These are phyloP conservation scores for Haliaeetus leucogaster DNA, from an alignment of 2,113 vertebrate species.

Conservation along the genomic window DNA sequence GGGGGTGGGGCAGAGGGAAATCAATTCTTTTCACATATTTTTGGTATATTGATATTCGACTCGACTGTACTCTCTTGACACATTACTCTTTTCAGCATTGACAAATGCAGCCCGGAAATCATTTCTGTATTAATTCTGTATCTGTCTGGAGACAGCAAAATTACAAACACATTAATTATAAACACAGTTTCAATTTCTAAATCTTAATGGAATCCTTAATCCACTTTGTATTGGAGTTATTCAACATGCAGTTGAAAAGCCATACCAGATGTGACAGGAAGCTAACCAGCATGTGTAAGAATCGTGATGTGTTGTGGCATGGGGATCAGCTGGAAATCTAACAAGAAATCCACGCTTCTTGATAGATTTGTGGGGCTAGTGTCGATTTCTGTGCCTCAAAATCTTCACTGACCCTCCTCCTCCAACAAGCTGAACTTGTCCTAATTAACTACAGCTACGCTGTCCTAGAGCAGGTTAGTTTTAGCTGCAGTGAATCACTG, in stretches of 20 bases:
- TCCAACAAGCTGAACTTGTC: neutral
- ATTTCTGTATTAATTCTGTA: neutral
- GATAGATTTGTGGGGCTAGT: no score
- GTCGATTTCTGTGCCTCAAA: no score
- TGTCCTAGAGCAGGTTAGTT: neutral
- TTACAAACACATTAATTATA: neutral
- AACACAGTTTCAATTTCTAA: neutral
- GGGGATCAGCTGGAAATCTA: neutral
- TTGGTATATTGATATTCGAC: neutral
- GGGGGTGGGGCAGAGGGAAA: no score
- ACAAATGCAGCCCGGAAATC: neutral
- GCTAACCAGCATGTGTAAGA: rapidly evolving
- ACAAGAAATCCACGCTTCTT: neutral
- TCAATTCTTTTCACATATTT: rapidly evolving
- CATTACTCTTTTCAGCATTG: neutral
- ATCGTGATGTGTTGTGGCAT: rapidly evolving
- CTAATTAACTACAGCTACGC: rapidly evolving
- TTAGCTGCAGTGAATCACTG: neutral
- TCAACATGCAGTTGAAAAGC: neutral
- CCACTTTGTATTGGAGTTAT: neutral
- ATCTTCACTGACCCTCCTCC: neutral
- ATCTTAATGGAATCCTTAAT: neutral
- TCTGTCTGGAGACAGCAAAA: neutral
- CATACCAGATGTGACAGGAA: neutral
- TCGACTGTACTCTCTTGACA: neutral